phyloP scores from a whole-genome alignment of 2,113 vertebrate genomes.

The Alligator mississippiensis region DNA sequence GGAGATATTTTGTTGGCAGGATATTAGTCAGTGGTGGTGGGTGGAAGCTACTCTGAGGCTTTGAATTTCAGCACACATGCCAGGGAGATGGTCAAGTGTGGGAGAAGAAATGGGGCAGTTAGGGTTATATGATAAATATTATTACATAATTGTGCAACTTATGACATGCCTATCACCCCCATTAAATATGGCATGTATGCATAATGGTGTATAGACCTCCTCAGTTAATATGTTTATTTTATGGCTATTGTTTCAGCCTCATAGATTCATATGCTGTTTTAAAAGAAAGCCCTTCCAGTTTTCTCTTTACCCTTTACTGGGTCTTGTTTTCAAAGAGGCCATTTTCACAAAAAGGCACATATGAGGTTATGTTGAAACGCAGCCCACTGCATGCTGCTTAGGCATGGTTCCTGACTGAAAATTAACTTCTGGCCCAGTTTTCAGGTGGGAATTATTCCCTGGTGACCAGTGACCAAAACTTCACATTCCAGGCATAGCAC shows the following conservation, averaged over 20 bases:
- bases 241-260: neutral
- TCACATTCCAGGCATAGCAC: slow-evolving; percentile 28
- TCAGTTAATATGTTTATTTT: neutral
- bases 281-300: neutral
- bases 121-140: accelerated
- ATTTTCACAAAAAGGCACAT: neutral
- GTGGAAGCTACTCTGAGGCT: neutral
- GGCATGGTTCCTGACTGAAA: slow-evolving; percentile 37
- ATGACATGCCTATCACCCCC: neutral
- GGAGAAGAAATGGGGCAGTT: neutral
- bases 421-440: neutral
- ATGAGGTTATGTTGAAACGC: neutral
- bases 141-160: neutral
- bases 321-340: too few species aligned
- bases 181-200: neutral
- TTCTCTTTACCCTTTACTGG: too few species aligned
- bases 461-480: slow-evolving; percentile 24
- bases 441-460: slow-evolving; percentile 11
- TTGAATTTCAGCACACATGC: neutral
- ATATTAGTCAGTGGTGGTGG: neutral
- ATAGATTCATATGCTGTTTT: neutral
- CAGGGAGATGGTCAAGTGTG: neutral
- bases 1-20: neutral
- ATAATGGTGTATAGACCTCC: neutral
- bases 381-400: neutral